These are phyloP conservation scores for Lagocephalus sceleratus DNA, from an alignment of 2,797 vertebrate genomes.

Conservation along the genomic window DNA sequence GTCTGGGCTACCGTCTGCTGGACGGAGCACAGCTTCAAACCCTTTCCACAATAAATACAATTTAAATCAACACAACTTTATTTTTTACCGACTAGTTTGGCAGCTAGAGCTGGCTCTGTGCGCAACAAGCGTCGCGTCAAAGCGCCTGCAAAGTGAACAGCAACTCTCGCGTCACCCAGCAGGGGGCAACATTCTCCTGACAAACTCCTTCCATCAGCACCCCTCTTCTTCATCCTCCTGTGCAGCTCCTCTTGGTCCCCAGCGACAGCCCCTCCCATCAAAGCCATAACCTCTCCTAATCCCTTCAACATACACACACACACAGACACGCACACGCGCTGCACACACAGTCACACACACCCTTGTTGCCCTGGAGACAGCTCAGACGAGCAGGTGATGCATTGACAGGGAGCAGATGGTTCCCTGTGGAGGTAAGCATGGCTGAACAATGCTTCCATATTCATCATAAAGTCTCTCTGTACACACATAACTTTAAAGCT, in stretches of 20 bases:
- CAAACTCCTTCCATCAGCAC: constrained; percentile 9
- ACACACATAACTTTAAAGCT: constrained; percentile 62
- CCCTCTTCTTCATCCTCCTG: constrained; percentile 4
- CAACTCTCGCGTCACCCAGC: constrained; percentile 37
- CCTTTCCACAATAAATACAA: too few relatives aligned
- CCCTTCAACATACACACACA: constrained; percentile 46
- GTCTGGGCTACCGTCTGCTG: too few relatives aligned
- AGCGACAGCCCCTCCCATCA: constrained; percentile 58
- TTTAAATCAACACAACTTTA: too few relatives aligned
- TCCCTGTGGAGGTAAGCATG: constrained; percentile 91
- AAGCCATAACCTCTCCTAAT: constrained; percentile 81
- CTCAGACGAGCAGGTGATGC: constrained; percentile 98
- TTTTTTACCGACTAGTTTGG: too few relatives aligned
- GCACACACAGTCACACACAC: constrained; percentile 1
- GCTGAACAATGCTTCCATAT: constrained; percentile 89
- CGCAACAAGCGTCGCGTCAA: too few relatives aligned
- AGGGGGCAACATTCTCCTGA: constrained; percentile 68
- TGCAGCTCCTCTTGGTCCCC: constrained; percentile 49
- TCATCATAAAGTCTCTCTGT: constrained; percentile 84
- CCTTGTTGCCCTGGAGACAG: constrained; percentile 85
- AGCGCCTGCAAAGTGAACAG: too few relatives aligned
- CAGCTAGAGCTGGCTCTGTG: too few relatives aligned
- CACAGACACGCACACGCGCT: too few relatives aligned
- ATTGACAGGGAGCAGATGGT: constrained; percentile 99
- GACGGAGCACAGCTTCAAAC: too few relatives aligned